Percentiles rank a stretch among this genome's conserved stretches.
Evolutionary conservation across 1,140 invertebrate species (phyloP).

Genomic region (Heliothis virescens): DNA sequence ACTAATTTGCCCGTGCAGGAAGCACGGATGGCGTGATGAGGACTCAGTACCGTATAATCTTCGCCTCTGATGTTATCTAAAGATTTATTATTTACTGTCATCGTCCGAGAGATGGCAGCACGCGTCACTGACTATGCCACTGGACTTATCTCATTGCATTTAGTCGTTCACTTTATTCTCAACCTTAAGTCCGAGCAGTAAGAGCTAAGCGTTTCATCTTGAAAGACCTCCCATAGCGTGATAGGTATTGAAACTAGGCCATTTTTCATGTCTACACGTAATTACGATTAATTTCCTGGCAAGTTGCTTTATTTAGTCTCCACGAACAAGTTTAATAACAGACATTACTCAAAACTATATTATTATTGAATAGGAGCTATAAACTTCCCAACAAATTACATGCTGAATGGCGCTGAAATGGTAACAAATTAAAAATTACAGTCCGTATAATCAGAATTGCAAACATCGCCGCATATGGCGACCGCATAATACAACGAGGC

Average conservation of each 20-base stretch:
- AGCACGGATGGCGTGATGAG: constrained; percentile 83
- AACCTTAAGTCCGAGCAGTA: constrained; percentile 22
- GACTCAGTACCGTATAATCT: constrained; percentile 83
- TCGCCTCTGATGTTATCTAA: constrained; percentile 83
- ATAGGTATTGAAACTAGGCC: constrained; percentile 43
- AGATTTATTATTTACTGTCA: constrained; percentile 84
- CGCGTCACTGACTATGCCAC: constrained; percentile 77
- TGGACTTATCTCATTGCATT: constrained; percentile 67
- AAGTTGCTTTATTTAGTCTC: constrained; percentile 20
- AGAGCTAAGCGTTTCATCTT: constrained; percentile 46
- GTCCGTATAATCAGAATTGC: constrained; percentile 29
- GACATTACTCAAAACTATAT: constrained; percentile 1
- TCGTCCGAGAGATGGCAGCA: constrained; percentile 83
- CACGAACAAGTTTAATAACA: constrained; percentile 17
- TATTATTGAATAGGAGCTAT: not conserved
- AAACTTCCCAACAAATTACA: constrained; percentile 3
- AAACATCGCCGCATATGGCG: constrained; percentile 10
- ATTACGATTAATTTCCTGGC: constrained; percentile 41
- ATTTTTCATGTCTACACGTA: constrained; percentile 44
- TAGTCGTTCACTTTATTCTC: constrained; percentile 42
- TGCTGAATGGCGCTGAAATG: not conserved
- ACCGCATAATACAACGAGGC: constrained; percentile 5
- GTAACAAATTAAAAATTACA: constrained; percentile 26
- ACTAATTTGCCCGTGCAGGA: constrained; percentile 83
- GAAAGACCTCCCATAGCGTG: constrained; percentile 71